These are phyloP conservation scores for Tenthredo scrophulariae DNA, from an alignment of 2,888 invertebrate species.

Conservation along the genomic window DNA sequence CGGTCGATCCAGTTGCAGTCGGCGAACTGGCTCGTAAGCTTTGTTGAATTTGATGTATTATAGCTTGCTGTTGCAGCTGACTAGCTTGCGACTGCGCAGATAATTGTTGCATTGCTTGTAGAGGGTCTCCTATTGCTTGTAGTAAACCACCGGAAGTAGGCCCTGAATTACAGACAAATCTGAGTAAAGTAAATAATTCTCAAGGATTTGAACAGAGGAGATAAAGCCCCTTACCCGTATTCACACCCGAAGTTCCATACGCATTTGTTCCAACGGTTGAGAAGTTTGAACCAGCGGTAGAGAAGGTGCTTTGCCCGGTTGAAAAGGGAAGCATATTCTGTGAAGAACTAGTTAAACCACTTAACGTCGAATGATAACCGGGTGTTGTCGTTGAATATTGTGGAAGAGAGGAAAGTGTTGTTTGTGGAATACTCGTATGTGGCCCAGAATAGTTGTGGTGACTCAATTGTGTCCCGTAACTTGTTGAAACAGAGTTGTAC, in stretches of 20 bases:
- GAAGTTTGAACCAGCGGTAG: slow-evolving; percentile 73
- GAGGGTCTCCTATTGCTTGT: slow-evolving; percentile 74
- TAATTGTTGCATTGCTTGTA: slow-evolving; percentile 76
- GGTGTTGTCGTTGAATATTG: slow-evolving; percentile 72
- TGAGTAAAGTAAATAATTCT: background rate
- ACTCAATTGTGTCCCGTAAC: slow-evolving; percentile 68
- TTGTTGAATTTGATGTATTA: slow-evolving; percentile 77
- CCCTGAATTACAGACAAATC: slow-evolving; percentile 61
- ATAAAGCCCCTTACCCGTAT: slow-evolving; percentile 66
- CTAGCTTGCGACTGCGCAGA: slow-evolving; percentile 76
- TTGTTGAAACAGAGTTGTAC: slow-evolving; percentile 72
- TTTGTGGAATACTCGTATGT: slow-evolving; percentile 70
- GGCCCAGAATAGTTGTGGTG: slow-evolving; percentile 74
- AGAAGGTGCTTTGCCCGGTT: slow-evolving; percentile 72
- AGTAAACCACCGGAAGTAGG: slow-evolving; percentile 72
- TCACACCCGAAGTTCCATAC: slow-evolving; percentile 73
- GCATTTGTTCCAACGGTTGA: slow-evolving; percentile 76
- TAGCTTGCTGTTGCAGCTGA: slow-evolving; percentile 76
- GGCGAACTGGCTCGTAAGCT: slow-evolving; percentile 75
- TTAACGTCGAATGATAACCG: slow-evolving; percentile 72
- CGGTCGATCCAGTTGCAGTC: slow-evolving; percentile 68
- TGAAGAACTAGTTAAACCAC: slow-evolving; percentile 71
- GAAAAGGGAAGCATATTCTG: slow-evolving; percentile 76
- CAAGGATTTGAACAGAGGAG: background rate
- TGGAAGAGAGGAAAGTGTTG: slow-evolving; percentile 72